Base-by-base conservation (phyloP, 2,888 invertebrate genomes). In the Ichneumoninae sp. region DNA sequence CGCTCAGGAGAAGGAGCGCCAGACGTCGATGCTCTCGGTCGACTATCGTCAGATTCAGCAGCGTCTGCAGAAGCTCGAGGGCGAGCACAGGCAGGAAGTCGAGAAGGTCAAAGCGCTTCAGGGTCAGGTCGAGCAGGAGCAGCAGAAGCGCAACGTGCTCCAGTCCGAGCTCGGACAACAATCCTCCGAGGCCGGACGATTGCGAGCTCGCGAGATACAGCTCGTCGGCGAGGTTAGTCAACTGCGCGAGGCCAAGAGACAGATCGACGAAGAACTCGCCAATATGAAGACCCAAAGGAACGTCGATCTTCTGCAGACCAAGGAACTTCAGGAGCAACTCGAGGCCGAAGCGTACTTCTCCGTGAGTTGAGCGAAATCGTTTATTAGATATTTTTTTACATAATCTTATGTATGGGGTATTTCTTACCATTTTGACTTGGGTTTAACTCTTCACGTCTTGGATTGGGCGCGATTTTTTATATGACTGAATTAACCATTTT, bases 301-400 rank as follows among this genome's bases (percentile, higher is more conserved):
- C 77, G 95, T 96, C 44, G 96, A 96, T 90, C 95, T 96, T 86
- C 93, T 96, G 60, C 96, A 96, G 89, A 97, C 98, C 94, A 98
- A 98, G 92, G 99, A 99, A 93, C 94, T 99, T 50, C 98, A 98
- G 90, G 98, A 98, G 88, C 98, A 98, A 93, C 94, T 99, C 77
- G 99, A 99, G 94, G 98, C 98, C 52, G 99, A 99, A 94, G 98
- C 98, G 94, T 98, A 98, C 94, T 99, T 99, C 94, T 97, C 98
- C 89, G 96, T 96, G 92, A 93, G 94, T 92, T 50, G 8, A 1
- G 8, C 52, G 16, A 5, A 7, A 33, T 22, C 10, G 50, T 60
- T 54, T 50, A 8, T n/a, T 75, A 8, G 7, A 74, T 8, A 4
- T 8, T 40, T 40, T 36, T 40, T 40, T 40, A 8, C 1, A 40